A percentile compares a stretch with the other conserved stretches of the same genome.
These are phyloP conservation scores for Polydrusus tereticollis DNA, from an alignment of 2,888 invertebrate species.

Conservation along the genomic window DNA sequence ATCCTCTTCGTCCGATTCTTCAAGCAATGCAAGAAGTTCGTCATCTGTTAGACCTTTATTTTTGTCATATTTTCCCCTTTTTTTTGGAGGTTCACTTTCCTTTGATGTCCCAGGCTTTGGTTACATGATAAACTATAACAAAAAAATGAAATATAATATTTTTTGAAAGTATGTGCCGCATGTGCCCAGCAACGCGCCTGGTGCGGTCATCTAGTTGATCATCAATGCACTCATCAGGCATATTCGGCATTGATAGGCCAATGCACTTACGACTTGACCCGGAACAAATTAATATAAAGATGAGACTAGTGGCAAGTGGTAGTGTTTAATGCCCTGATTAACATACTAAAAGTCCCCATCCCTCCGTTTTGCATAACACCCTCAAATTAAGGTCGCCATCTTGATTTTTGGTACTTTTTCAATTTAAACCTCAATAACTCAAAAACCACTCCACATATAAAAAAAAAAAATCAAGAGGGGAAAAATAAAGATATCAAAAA, in stretches of 20 bases:
- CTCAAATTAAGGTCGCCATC: too few species aligned
- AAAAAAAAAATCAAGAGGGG: too few species aligned
- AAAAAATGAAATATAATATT: neutral
- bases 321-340: too few species aligned
- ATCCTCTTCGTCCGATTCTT: slow-evolving; percentile 28
- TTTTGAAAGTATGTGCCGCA: neutral
- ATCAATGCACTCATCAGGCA: neutral
- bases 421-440: too few species aligned
- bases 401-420: too few species aligned
- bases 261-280: too few species aligned
- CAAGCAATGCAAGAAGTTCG: slow-evolving; percentile 9
- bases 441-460: too few species aligned
- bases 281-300: too few species aligned
- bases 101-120: neutral
- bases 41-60: slow-evolving; percentile 8
- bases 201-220: neutral
- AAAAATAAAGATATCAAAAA: too few species aligned
- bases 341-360: too few species aligned
- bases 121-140: neutral
- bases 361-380: too few species aligned
- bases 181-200: neutral
- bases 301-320: too few species aligned
- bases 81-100: neutral
- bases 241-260: neutral
- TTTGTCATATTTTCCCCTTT: slow-evolving; percentile 7